Conservation (phyloP, 2,113 vertebrate genomes). For the Uropsilus gracilis region DNA sequence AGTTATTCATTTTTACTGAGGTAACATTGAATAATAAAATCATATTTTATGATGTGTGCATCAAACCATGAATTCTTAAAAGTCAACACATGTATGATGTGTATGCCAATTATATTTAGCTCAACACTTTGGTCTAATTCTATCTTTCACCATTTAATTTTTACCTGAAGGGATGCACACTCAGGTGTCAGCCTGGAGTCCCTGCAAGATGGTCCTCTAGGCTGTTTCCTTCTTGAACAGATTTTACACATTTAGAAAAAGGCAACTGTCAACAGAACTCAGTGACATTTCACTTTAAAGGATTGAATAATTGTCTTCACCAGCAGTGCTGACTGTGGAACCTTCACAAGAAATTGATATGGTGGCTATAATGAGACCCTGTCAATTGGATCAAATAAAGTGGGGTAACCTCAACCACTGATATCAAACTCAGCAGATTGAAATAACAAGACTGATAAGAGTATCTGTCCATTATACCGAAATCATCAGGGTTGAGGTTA, state of each 20-base stretch:
- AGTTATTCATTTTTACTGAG: no score
- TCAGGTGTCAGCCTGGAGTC: no score
- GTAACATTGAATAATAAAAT: no score
- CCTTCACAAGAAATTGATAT: neutral
- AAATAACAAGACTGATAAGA: neutral
- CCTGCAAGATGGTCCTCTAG: no score
- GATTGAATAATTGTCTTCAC: neutral
- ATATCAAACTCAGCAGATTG: neutral
- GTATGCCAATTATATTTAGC: no score
- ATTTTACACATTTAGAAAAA: neutral
- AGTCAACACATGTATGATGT: no score
- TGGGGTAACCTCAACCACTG: neutral
- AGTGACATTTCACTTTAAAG: neutral
- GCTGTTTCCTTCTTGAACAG: no score
- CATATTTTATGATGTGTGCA: no score
- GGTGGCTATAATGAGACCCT: neutral
- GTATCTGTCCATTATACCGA: neutral
- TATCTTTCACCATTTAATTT: no score
- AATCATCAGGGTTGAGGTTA: neutral
- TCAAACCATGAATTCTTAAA: no score
- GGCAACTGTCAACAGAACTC: neutral
- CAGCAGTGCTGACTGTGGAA: neutral
- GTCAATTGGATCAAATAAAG: neutral
- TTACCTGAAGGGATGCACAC: no score
- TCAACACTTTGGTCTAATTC: no score